Conservation (phyloP, 2,113 vertebrate species). For the Apteryx owenii region DNA sequence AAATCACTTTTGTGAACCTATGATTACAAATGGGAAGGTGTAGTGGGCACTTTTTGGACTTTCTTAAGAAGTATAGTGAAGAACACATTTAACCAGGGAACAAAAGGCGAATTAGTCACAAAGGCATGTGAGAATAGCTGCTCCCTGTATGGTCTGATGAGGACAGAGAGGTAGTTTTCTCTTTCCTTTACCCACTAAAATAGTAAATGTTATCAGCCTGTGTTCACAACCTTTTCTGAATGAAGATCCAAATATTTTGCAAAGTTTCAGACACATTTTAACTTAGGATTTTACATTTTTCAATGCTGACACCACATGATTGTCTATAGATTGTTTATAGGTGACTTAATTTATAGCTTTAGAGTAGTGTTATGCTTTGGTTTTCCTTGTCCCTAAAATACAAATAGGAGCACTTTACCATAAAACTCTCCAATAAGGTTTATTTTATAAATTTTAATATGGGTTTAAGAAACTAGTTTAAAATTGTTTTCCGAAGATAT, state of each 20-base stretch:
- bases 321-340: neutral
- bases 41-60: neutral
- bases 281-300: conserved; percentile 15
- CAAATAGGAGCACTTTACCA: neutral
- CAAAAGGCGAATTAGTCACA: neutral
- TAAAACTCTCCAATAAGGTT: neutral
- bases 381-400: neutral
- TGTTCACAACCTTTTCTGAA: neutral
- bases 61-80: neutral
- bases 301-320: neutral
- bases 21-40: neutral
- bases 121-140: conserved; percentile 45
- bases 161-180: neutral
- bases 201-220: neutral
- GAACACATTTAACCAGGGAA: neutral
- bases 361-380: neutral
- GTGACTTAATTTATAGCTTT: neutral
- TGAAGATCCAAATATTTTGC: neutral
- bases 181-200: conserved; percentile 48
- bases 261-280: conserved; percentile 8
- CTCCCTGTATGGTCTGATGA: neutral
- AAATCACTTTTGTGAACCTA: neutral
- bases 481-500: neutral
- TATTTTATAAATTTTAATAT: neutral
- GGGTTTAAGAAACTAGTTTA: neutral